A percentile compares a stretch with the other conserved stretches of the same genome.
These are phyloP conservation scores for Pachydiplax longipennis DNA, from an alignment of 2,888 invertebrate genomes.

Conservation along the genomic window DNA sequence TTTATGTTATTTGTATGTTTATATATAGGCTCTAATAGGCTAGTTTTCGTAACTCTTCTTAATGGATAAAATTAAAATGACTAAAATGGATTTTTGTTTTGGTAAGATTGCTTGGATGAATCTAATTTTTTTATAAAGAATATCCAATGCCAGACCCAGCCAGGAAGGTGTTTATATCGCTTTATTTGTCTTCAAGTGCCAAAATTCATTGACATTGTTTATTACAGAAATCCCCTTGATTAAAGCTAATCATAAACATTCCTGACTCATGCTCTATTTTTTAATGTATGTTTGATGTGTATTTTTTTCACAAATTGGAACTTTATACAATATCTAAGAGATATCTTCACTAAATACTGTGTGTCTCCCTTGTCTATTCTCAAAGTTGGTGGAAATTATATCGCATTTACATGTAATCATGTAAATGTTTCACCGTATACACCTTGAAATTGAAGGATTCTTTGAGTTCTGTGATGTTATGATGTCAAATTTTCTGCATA, in stretches of 20 bases:
- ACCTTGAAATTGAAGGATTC: neutral
- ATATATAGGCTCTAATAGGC: neutral
- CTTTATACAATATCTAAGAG: neutral
- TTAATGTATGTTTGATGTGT: neutral
- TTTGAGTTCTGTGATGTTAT: neutral
- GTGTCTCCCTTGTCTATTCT: neutral
- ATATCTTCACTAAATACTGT: neutral
- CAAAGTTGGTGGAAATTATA: neutral
- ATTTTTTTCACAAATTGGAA: neutral
- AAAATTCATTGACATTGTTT: neutral
- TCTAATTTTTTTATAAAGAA: slow-evolving; percentile 6
- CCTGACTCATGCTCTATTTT: slow-evolving; percentile 7
- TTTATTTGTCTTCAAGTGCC: slow-evolving; percentile 18
- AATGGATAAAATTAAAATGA: slow-evolving; percentile 3
- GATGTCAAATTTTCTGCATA: neutral
- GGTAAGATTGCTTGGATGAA: neutral
- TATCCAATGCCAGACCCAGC: neutral
- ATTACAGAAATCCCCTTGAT: neutral
- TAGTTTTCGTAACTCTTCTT: slow-evolving; percentile 9
- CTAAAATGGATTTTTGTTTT: slow-evolving; percentile 1
- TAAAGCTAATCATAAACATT: neutral
- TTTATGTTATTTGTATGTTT: neutral
- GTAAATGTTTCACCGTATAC: neutral
- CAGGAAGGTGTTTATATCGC: neutral
- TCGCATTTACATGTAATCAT: neutral